phyloP scores from a whole-genome alignment of 2,797 vertebrate species.

The Coregonus sp. region DNA sequence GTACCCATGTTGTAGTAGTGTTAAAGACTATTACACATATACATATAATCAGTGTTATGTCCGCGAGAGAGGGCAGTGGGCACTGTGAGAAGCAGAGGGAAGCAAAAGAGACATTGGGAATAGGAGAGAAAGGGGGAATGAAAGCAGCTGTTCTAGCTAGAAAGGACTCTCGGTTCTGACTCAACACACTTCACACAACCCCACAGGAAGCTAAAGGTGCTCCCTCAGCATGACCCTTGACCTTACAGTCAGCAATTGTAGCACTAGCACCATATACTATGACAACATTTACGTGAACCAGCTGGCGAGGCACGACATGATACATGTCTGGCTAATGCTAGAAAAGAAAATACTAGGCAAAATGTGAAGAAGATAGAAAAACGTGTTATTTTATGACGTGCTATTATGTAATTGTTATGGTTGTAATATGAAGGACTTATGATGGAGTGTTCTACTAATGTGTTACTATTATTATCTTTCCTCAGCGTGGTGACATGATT shows the following conservation, averaged over 20 bases:
- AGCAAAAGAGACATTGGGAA: neutral
- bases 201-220: constrained; percentile 26
- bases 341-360: neutral
- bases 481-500: constrained; percentile 49
- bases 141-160: constrained; percentile 5
- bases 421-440: neutral
- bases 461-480: constrained; percentile 26
- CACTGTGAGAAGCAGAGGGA: no score
- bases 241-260: constrained; percentile 19
- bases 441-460: neutral
- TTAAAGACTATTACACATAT: neutral
- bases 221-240: constrained; percentile 50
- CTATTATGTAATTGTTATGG: neutral
- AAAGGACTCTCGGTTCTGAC: neutral
- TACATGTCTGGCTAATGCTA: neutral
- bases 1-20: neutral
- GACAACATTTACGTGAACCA: neutral
- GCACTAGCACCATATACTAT: neutral
- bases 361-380: neutral
- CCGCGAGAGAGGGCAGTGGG: neutral
- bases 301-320: neutral
- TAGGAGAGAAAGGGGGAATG: neutral
- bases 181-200: constrained; percentile 15
- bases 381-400: neutral
- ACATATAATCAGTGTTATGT: neutral